phyloP scores from a whole-genome alignment of 2,888 invertebrate species.

The Tinea pellionella region DNA sequence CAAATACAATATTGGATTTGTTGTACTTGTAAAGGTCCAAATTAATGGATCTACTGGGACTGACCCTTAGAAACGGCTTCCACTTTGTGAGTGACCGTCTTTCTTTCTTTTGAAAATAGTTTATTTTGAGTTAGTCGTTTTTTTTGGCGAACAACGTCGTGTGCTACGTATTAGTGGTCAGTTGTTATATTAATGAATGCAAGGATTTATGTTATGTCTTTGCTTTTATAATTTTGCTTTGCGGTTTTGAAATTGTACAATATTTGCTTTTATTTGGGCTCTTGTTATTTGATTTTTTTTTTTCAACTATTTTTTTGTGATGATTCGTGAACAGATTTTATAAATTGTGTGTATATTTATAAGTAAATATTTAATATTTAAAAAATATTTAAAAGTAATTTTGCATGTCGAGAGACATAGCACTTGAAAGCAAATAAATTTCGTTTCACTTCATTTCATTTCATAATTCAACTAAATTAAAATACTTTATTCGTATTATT shows the following conservation, averaged over 20 bases:
- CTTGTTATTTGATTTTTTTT: not conserved
- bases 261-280: not conserved
- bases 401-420: no score
- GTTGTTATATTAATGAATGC: conserved; percentile 58
- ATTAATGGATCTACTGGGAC: not conserved
- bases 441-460: no score
- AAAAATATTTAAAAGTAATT: no score
- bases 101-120: conserved; percentile 1
- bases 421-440: no score
- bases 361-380: no score
- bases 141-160: conserved; percentile 30
- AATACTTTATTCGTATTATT: no score
- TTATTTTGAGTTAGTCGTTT: conserved; percentile 6
- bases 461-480: no score
- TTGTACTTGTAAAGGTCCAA: not conserved
- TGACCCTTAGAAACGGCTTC: not conserved
- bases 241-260: not conserved
- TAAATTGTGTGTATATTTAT: no score
- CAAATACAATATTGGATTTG: no score
- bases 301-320: no score
- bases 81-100: conserved; percentile 9
- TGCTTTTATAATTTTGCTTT: not conserved
- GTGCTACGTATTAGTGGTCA: conserved; percentile 62
- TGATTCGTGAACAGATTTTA: no score
- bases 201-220: conserved; percentile 2